Percentiles rank a stretch among this genome's conserved stretches.
Evolutionary conservation across 2,888 invertebrate genomes (phyloP).

Genomic region (Spisula subtruncata): DNA sequence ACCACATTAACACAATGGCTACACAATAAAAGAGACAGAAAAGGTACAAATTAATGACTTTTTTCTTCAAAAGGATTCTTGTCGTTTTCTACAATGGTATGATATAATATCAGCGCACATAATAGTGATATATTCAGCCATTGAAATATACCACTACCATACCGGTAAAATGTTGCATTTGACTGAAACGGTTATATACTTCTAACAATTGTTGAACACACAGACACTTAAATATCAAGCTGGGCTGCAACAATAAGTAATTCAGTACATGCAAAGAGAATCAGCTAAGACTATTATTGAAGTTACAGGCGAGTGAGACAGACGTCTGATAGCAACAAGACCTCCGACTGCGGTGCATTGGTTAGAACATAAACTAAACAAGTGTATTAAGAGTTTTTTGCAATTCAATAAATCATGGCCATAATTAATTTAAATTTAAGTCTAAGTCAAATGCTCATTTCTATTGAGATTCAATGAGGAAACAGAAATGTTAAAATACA

Average conservation of each 20-base stretch:
- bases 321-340: neutral
- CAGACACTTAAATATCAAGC: neutral
- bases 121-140: neutral
- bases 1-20: constrained; percentile 36
- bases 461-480: neutral
- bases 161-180: neutral
- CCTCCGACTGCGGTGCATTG: constrained; percentile 4
- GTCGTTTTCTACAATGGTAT: constrained; percentile 8
- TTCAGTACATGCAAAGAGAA: neutral
- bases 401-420: too few relatives aligned
- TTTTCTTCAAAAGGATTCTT: constrained; percentile 52
- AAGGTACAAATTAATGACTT: constrained; percentile 60
- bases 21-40: constrained; percentile 43
- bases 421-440: neutral
- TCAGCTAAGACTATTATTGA: neutral
- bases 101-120: neutral
- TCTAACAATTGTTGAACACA: neutral
- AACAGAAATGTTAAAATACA: neutral
- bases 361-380: neutral
- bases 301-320: neutral
- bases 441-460: neutral
- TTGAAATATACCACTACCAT: neutral
- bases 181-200: neutral
- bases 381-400: neutral
- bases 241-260: neutral